phyloP scores from a whole-genome alignment of 2,113 vertebrate species.

The Coptodon rendalli region DNA sequence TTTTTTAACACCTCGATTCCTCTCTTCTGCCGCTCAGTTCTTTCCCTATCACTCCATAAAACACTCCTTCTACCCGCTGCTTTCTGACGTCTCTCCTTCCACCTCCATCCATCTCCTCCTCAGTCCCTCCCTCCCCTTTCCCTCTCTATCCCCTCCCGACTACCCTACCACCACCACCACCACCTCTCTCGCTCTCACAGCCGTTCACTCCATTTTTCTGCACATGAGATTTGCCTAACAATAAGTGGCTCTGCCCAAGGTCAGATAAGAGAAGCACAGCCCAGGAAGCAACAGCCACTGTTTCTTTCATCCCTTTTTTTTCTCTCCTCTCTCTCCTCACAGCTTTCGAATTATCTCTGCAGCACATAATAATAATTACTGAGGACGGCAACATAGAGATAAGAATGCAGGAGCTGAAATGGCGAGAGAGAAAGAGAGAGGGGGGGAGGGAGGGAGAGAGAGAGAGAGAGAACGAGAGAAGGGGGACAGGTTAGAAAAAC shows the following conservation, averaged over 20 bases:
- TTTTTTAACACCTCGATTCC: constrained; percentile 38
- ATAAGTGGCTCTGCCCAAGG: constrained; percentile 81
- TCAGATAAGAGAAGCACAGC: constrained; percentile 80
- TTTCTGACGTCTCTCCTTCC: constrained; percentile 61
- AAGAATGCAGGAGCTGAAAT: constrained; percentile 71
- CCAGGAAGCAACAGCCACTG: constrained; percentile 74
- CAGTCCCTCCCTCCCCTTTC: constrained; percentile 7
- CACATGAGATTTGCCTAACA: constrained; percentile 82
- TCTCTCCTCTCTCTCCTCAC: constrained; percentile 65
- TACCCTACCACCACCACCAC: not conserved
- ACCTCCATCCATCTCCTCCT: constrained; percentile 54
- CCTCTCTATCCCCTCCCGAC: not conserved
- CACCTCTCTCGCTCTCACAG: constrained; percentile 55
- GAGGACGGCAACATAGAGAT: constrained; percentile 77
- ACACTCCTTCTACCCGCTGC: constrained; percentile 60
- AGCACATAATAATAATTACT: constrained; percentile 84
- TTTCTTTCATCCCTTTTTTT: constrained; percentile 74
- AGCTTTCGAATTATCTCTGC: constrained; percentile 80
- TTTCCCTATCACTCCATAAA: constrained; percentile 66
- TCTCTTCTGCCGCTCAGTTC: constrained; percentile 30
- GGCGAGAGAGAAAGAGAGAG: constrained; percentile 29
- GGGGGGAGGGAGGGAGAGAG: not conserved
- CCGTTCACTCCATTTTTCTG: constrained; percentile 67
- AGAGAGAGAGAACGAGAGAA: not conserved
- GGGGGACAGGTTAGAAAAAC: constrained; percentile 52